Conservation (phyloP, 2,888 invertebrate species). For the Stenichneumon culpator region DNA sequence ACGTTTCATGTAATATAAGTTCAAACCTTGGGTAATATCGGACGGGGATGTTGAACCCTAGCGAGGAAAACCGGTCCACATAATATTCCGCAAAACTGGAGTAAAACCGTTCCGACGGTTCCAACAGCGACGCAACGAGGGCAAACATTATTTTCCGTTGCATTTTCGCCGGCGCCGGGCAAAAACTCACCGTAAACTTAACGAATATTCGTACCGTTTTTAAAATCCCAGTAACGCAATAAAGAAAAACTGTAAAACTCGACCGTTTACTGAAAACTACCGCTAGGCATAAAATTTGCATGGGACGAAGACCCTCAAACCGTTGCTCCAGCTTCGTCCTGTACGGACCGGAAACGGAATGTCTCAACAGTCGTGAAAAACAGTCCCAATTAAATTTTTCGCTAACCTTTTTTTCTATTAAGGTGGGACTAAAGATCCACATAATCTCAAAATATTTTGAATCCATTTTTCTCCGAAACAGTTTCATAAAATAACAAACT, state of each 20-base stretch:
- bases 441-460: no score
- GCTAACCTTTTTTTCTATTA: no score
- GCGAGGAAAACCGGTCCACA: slow-evolving; percentile 7
- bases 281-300: slow-evolving; percentile 13
- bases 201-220: slow-evolving; percentile 41
- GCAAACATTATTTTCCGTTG: slow-evolving; percentile 24
- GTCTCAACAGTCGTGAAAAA: not conserved
- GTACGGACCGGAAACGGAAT: not conserved
- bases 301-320: not conserved
- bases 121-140: not conserved
- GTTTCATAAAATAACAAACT: no score
- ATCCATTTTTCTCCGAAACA: no score
- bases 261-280: not conserved
- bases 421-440: no score
- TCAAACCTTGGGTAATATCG: not conserved
- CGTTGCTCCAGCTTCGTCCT: not conserved
- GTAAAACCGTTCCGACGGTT: slow-evolving; percentile 44
- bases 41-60: slow-evolving; percentile 6
- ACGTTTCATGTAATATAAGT: slow-evolving; percentile 9
- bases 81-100: slow-evolving; percentile 60
- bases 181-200: slow-evolving; percentile 4
- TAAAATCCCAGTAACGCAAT: slow-evolving; percentile 40
- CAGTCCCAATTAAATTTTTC: not conserved
- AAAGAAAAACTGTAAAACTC: slow-evolving; percentile 24
- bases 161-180: not conserved